Conservation (phyloP, 2,797 vertebrate species). For the Anguilla marmorata region DNA sequence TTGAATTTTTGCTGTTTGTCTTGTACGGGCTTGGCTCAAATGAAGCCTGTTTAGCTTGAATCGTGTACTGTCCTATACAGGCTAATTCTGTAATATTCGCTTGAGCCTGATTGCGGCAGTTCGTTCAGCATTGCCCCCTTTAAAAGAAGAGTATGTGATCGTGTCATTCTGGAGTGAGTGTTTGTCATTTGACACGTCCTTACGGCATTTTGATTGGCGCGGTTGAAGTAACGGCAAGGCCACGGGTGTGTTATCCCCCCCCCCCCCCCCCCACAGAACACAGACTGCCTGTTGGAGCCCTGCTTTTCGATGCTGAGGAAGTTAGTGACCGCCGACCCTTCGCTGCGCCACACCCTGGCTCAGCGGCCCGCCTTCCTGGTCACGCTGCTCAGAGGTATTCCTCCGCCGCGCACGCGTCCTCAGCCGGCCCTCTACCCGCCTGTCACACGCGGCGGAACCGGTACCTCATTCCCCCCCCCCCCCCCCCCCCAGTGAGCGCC, state of each 20-base stretch:
- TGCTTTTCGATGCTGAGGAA: slow-evolving; percentile 85
- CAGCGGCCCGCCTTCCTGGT: slow-evolving; percentile 76
- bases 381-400: slow-evolving; percentile 82
- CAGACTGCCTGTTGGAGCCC: slow-evolving; percentile 78
- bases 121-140: background rate
- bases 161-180: background rate
- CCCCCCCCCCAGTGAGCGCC: background rate
- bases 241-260: slow-evolving; percentile 18
- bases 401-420: background rate
- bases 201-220: background rate
- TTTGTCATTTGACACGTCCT: background rate
- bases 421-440: background rate
- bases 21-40: background rate
- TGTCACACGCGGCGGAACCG: background rate
- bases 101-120: background rate
- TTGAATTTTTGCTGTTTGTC: background rate
- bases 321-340: slow-evolving; percentile 81
- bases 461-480: background rate
- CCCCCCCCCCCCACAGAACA: slow-evolving; percentile 62
- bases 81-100: background rate
- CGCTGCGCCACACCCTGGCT: slow-evolving; percentile 76
- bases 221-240: background rate
- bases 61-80: background rate
- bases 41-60: background rate
- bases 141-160: background rate